Conservation (phyloP, 2,888 invertebrate genomes). For the Bugula neritina region DNA sequence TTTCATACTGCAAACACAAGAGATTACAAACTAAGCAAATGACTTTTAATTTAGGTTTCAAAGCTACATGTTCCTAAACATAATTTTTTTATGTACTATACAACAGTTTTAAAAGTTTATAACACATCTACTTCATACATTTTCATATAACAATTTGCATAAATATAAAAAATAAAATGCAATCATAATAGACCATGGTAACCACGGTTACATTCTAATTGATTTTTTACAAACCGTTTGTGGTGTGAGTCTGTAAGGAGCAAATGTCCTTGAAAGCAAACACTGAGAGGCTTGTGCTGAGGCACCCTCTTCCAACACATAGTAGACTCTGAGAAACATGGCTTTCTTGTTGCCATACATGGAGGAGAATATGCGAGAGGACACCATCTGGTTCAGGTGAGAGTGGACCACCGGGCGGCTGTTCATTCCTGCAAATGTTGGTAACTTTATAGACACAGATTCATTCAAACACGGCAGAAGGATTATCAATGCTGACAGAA, state of each 20-base stretch:
- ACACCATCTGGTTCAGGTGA: background rate
- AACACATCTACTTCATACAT: no score
- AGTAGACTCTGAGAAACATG: background rate
- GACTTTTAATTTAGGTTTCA: no score
- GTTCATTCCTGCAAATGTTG: background rate
- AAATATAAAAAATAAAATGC: no score
- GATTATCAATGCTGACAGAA: background rate
- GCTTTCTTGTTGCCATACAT: background rate
- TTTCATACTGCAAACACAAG: constrained; percentile 9
- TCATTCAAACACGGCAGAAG: background rate
- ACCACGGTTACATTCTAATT: no score
- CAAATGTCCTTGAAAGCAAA: background rate
- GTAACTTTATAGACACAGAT: background rate
- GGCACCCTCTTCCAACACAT: background rate
- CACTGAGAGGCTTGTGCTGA: background rate
- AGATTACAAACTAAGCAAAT: no score
- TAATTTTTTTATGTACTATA: no score
- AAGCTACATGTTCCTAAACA: no score
- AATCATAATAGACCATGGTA: no score
- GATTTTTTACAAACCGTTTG: no score
- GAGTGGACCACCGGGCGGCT: background rate
- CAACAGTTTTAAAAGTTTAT: no score
- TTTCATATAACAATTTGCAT: no score
- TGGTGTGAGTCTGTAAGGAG: constrained; percentile 7
- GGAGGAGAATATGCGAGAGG: no score